These are phyloP conservation scores for Trypoxylon attenuatum DNA, from an alignment of 2,888 invertebrate species.

Conservation along the genomic window DNA sequence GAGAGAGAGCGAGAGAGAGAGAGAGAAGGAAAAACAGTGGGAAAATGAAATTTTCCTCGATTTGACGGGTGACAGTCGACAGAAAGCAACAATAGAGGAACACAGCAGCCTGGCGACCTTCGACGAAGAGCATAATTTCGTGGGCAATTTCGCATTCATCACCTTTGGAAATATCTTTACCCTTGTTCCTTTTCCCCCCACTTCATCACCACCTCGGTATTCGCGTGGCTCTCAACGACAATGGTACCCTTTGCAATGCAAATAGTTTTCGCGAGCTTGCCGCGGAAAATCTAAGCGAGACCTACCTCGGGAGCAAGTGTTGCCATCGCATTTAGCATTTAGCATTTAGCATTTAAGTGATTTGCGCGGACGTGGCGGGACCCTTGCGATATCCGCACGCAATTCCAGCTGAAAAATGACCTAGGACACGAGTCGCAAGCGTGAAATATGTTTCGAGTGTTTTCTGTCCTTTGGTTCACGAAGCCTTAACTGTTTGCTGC, in stretches of 20 bases:
- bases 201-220: no score
- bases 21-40: no score
- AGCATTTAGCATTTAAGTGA: slow-evolving; percentile 53
- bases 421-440: no score
- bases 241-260: slow-evolving; percentile 57
- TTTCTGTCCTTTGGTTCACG: no score
- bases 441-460: no score
- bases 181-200: no score
- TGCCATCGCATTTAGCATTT: slow-evolving; percentile 58
- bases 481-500: no score
- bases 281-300: background rate
- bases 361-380: slow-evolving; percentile 48
- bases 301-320: slow-evolving; percentile 34
- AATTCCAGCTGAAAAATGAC: no score
- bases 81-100: background rate
- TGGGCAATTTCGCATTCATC: slow-evolving; percentile 25
- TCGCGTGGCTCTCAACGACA: slow-evolving; percentile 31
- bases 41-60: background rate
- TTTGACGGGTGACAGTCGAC: background rate
- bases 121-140: slow-evolving; percentile 16
- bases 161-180: slow-evolving; percentile 32
- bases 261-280: slow-evolving; percentile 28
- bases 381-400: slow-evolving; percentile 29
- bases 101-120: slow-evolving; percentile 4
- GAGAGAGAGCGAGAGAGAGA: no score